Evolutionary conservation across 2,113 vertebrate species (phyloP), one percentile per base, ranked within the genome.

Genomic region (Vireo altiloquus): DNA sequence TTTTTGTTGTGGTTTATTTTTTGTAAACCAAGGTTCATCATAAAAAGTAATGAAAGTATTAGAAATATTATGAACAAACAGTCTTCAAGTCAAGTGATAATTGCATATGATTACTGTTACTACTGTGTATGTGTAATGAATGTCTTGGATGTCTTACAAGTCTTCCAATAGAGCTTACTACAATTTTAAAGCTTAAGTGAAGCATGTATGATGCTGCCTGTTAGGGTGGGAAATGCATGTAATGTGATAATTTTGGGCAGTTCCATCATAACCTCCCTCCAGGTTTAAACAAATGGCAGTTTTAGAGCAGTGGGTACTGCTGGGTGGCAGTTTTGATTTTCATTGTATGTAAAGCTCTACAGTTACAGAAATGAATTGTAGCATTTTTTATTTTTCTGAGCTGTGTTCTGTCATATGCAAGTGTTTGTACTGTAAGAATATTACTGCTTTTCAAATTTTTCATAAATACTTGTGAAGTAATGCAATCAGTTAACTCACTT

Each of bases 401-500:
- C 33, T 93, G 52, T 91, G 54, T 95, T 93, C 23, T 95, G 63
- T 94, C 66, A 28, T 77, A 76, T 93, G 60, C 85, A 83, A 96
- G 86, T 92, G 35, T 96, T 90, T 96, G 68, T 95, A 80, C 52
- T 95, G 88, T 97, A 83, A 96, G 40, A 97, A 89, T 96, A 77
- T 95, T 94, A 59, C 81, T 95, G 91, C 76, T 92, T 92, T 96
- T 95, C 81, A 89, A 92, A 91, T 71, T 85, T 95, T 92, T 96
- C 53, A n/a, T 93, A 78, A 94, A 79, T 94, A 92, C 64, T 92
- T 94, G 65, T 42, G 42, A 97, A 92, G 66, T 95, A 95, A 97
- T 96, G 91, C 89, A 95, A 95, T 82, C 69, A 92, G 54, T 96
- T 97, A 95, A 94, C 95, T 95, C 95, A 96, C 95, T 95, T 97